These are phyloP conservation scores for Scaptomyza parva DNA, from an alignment of 2,888 invertebrate species.

Conservation along the genomic window DNA sequence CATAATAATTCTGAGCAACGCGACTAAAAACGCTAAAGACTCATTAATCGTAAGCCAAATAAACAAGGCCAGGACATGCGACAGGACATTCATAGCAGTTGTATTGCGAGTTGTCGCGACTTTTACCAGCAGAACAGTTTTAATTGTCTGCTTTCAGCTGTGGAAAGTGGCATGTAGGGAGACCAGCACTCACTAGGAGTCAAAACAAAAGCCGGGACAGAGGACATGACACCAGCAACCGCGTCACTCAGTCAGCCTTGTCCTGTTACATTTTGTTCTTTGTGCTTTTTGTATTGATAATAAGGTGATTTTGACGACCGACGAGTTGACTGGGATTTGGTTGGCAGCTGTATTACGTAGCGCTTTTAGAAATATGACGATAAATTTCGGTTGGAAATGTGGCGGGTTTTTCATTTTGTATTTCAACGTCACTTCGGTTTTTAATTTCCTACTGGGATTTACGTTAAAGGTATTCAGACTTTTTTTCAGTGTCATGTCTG, in stretches of 20 bases:
- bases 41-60: conserved; percentile 75
- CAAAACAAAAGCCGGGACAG: conserved; percentile 39
- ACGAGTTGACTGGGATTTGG: conserved; percentile 22
- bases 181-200: conserved; percentile 8
- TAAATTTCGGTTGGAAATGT: conserved; percentile 58
- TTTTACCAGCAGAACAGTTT: conserved; percentile 62
- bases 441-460: conserved; percentile 81
- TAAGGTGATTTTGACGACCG: conserved; percentile 60
- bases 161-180: conserved; percentile 20
- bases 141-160: conserved; percentile 59
- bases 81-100: conserved; percentile 61
- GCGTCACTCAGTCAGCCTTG: conserved; percentile 59
- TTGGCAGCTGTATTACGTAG: conserved; percentile 44
- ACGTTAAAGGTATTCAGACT: conserved; percentile 63
- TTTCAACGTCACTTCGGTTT: conserved; percentile 75
- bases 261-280: conserved; percentile 21
- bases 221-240: conserved; percentile 61
- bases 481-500: conserved; percentile 43
- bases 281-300: conserved; percentile 37
- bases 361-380: conserved; percentile 75
- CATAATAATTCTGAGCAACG: conserved; percentile 61
- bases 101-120: conserved; percentile 61
- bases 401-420: conserved; percentile 27
- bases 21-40: conserved; percentile 77
- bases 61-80: conserved; percentile 30